Conservation (phyloP, 2,888 invertebrate species). For the Rotaria macrura region DNA sequence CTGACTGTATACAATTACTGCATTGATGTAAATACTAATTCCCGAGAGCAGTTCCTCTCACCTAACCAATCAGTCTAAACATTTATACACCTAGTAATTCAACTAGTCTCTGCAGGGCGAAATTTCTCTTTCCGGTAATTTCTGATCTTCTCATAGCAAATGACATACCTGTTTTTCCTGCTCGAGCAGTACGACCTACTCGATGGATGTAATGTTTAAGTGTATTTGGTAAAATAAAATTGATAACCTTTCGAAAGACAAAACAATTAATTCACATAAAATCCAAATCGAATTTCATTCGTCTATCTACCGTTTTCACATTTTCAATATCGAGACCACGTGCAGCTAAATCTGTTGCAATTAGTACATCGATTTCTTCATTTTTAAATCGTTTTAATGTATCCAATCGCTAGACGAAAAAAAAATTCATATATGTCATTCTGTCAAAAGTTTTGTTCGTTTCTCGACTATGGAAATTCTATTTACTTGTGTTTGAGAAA, state of each 20-base stretch:
- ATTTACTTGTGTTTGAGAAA: slow-evolving; percentile 70
- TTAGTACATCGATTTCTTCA: slow-evolving; percentile 60
- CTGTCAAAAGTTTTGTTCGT: no score
- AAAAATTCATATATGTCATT: no score
- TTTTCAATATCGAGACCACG: slow-evolving; percentile 90
- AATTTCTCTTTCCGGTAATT: no score
- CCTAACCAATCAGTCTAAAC: no score
- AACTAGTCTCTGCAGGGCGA: no score
- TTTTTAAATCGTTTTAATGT: slow-evolving; percentile 76
- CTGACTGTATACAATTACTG: no score
- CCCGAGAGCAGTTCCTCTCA: no score
- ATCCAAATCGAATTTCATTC: slow-evolving; percentile 40
- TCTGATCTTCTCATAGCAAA: neutral
- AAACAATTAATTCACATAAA: neutral
- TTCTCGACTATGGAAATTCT: slow-evolving; percentile 40
- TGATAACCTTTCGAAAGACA: slow-evolving; percentile 63
- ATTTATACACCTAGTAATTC: no score
- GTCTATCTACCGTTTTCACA: slow-evolving; percentile 66
- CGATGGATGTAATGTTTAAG: slow-evolving; percentile 81
- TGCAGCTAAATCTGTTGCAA: slow-evolving; percentile 85
- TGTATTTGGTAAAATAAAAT: slow-evolving; percentile 69
- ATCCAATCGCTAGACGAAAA: slow-evolving; percentile 61
- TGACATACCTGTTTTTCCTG: slow-evolving; percentile 69
- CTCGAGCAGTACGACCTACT: slow-evolving; percentile 88
- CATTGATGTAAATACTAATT: no score